Evolutionary conservation across 2,888 invertebrate species (phyloP), one percentile per base, ranked within the genome.

Genomic region (Brenthis daphne): DNA sequence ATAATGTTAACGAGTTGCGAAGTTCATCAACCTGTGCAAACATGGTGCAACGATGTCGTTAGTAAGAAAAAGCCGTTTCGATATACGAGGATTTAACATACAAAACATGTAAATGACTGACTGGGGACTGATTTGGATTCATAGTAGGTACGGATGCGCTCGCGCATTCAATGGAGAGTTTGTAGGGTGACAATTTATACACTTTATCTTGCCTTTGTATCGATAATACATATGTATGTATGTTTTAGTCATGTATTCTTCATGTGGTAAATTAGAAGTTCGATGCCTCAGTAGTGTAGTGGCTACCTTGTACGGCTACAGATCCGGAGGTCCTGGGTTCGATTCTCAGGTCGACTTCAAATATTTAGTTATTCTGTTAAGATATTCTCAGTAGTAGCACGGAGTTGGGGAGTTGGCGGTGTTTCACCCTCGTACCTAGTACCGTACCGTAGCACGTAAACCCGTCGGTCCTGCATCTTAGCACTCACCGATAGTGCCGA

Each of bases 41-140:
- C 56, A 67, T 66, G 63, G 69, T 65, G 58, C 64, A 64, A 73
- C 83, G 74, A 82, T 84, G 82, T 90, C 88, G 90, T 90, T 90
- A 90, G 84, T 76, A 79, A 79, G 79, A 80, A 87, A 85, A 82
- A 78, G 79, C 77, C 76, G 84, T 85, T 87, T 77, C 68, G 73
- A 81, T 77, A 83, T 82, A 82, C 83, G 75, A 76, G 69, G 72
- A 77, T 79, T 84, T 84, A 82, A 85, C 86, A 86, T 86, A 85
- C 84, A 84, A 82, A 81, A 82, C 84, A 91, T 90, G 91, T 88
- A 89, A 90, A 92, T 91, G 82, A 85, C 85, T 82, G 81, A 84
- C 37, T 8, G 37, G 82, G 83, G 86, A 90, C 87, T 89, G 90
- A 91, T 91, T 92, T 92, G 90, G 91, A 92, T 92, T 72, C 78